Base-by-base conservation (phyloP, 2,888 invertebrate species). In the Xestia sexstrigata region DNA sequence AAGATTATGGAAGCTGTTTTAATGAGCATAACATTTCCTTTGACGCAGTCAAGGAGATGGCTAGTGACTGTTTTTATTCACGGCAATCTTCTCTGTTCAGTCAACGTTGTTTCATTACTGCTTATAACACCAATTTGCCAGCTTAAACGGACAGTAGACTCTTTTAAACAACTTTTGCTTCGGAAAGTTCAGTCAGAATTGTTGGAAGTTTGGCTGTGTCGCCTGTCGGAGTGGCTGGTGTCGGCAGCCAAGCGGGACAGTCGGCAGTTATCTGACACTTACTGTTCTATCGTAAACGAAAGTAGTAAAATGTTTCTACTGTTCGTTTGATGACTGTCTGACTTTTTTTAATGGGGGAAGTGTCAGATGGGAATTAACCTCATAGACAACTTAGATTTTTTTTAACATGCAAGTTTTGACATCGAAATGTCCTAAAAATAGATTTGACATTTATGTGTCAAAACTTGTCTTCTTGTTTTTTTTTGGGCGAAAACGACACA, bases 1-100 rank as follows among this genome's bases (percentile, higher is more conserved):
- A 70, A 84, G 84, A 90, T 89, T 89, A 88, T 82, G 79, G 87
- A 89, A 89, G 84, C 89, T 85, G 85, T 90, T 91, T 88, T 92
- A 92, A 92, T 88, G 89, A 91, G 90, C 84, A 74, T 67, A 78
- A 81, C 81, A 83, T 88, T 90, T 91, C 90, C 91, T 91, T 91
- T 91, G 87, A 88, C 72, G 49, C 81, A 75, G 83, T 83, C 75
- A 60, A 79, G 74, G 49, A 79, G 70, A 74, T 67, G 79, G 77
- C 77, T 49, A 84, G 78, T 70, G 78, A 75, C 83, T 84, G 82
- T 87, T 89, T 75, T 74, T 60, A 76, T 84, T 80, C 74, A 76
- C 68, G 69, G 78, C 49, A 79, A 84, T 87, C 82, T 82, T 70
- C 76, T 55, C 58, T 60, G 72, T 79, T 66, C 78, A 73, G 62